Evolutionary conservation across 2,888 invertebrate genomes (phyloP), one percentile per base, ranked within the genome.

Genomic region (Anthophora plumipes): DNA sequence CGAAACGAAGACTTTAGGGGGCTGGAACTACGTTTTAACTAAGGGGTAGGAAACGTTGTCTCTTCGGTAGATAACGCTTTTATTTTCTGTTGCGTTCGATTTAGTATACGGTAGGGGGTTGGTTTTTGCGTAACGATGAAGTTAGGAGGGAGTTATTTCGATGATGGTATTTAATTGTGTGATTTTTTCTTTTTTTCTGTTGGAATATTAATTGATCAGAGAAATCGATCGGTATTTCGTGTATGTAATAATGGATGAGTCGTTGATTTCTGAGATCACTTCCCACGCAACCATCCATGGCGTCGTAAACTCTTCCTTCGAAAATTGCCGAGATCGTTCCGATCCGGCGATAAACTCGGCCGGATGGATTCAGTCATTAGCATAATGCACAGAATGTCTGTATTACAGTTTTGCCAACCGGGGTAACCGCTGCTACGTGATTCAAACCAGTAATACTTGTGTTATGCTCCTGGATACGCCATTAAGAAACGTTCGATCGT

Each of bases 341-440:
- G 77, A 77, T 77, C 63, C 39, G 37, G 43, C 73, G 77, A 86
- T 86, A 81, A 86, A 80, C 60, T 64, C 68, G 67, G 60, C 72
- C 83, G 83, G 74, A 81, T 80, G 83, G 69, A 74, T 64, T 67
- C 69, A 41, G 63, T 37, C 70, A 81, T 83, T 85, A 80, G 55
- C 80, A 82, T 83, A 85, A 86, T 85, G 60, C 77, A 39, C 48
- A 1, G 69, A 22, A 57, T 31, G 71, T 46, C 52, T 64, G 54
- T 72, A 67, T 76, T 73, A 67, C 59, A 64, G 77, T 46, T 71
- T 63, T 68, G n/a, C 75, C 37, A 63, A n/a, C n/a, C 20, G 9
- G 63, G 22, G 46, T 67, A 60, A 71, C 69, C 20, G 43, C 39
- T 57, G 14, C 43, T 59, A 43, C 20, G 50, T 46, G 67, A 78